These are phyloP conservation scores for Amblyjoppa proteus DNA, from an alignment of 2,888 invertebrate genomes.

Conservation along the genomic window DNA sequence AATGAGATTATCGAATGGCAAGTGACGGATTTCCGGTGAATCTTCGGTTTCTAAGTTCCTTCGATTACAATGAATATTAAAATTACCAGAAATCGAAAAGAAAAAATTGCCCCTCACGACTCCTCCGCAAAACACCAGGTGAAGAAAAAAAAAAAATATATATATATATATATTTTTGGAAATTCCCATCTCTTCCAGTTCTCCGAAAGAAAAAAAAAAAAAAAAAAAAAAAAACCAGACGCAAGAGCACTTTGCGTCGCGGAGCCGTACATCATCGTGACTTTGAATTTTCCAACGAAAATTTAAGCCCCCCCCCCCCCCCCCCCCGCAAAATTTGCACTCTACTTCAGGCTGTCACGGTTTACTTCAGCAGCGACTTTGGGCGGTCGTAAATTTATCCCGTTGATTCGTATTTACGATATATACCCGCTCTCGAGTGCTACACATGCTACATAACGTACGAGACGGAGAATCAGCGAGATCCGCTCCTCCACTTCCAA, in stretches of 20 bases:
- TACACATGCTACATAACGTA: constrained; percentile 58
- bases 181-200: not conserved
- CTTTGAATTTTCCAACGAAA: not conserved
- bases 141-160: too few relatives aligned
- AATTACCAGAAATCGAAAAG: too few relatives aligned
- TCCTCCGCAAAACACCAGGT: too few relatives aligned
- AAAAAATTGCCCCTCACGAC: too few relatives aligned
- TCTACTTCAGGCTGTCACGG: not conserved
- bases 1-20: too few relatives aligned
- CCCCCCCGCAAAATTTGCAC: not conserved
- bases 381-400: constrained; percentile 14
- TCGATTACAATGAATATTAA: too few relatives aligned
- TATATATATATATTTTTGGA: too few relatives aligned
- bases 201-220: not conserved
- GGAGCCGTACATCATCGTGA: not conserved
- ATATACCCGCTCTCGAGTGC: constrained; percentile 37
- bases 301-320: not conserved
- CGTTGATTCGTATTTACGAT: constrained; percentile 15
- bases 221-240: not conserved
- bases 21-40: too few relatives aligned
- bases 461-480: constrained; percentile 59
- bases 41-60: too few relatives aligned
- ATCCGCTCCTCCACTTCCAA: constrained; percentile 46
- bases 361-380: not conserved
- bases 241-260: not conserved